These are phyloP conservation scores for Rhamphomyia laevipes DNA, from an alignment of 2,888 invertebrate genomes.

Conservation along the genomic window DNA sequence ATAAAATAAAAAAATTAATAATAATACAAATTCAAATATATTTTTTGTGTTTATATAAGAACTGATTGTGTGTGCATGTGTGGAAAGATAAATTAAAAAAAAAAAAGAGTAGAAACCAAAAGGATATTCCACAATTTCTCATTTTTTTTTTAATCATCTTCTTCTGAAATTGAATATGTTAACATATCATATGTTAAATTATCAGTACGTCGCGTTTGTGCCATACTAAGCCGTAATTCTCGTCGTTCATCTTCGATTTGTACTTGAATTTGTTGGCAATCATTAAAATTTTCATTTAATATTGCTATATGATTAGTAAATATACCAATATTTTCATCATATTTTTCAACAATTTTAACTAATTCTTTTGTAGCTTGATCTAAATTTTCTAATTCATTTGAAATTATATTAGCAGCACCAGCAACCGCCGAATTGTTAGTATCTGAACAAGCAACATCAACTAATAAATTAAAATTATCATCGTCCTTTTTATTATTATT, in stretches of 20 bases:
- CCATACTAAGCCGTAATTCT: slow-evolving; percentile 16
- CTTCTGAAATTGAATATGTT: slow-evolving; percentile 15
- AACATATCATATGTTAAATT: slow-evolving; percentile 16
- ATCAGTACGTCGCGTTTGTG: background rate
- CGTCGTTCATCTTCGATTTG: slow-evolving; percentile 17
- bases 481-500: background rate
- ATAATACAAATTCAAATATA: too few relatives aligned
- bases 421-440: background rate
- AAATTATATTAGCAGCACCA: background rate
- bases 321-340: slow-evolving; percentile 6
- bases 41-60: too few relatives aligned
- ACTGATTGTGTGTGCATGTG: too few relatives aligned
- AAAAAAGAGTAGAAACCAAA: too few relatives aligned
- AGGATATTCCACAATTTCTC: too few relatives aligned
- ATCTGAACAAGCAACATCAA: background rate
- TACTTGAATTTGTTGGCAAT: slow-evolving; percentile 19
- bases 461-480: background rate
- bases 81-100: too few relatives aligned
- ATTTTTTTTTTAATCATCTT: slow-evolving; percentile 4
- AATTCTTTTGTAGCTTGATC: slow-evolving; percentile 1
- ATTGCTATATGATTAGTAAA: slow-evolving; percentile 18
- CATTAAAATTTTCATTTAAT: slow-evolving; percentile 20
- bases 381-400: background rate
- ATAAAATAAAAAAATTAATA: too few relatives aligned
- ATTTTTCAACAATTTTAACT: background rate